These are phyloP conservation scores for Hirundo rustica DNA, from an alignment of 2,797 vertebrate genomes.

Conservation along the genomic window DNA sequence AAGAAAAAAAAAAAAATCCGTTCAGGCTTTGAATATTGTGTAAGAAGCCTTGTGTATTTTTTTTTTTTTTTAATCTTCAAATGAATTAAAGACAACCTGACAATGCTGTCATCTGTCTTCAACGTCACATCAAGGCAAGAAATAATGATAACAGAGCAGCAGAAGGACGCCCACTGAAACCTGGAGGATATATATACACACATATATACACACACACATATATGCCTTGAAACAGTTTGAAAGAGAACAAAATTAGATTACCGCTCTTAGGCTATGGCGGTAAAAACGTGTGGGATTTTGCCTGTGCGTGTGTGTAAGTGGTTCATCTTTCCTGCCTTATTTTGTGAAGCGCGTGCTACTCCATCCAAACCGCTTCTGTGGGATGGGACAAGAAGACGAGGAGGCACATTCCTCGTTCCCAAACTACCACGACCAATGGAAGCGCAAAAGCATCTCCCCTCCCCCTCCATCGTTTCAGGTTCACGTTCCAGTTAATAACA, in stretches of 20 bases:
- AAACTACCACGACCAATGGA: background rate
- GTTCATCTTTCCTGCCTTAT: background rate
- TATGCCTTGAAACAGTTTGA: constrained; percentile 49
- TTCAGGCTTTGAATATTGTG: constrained; percentile 56
- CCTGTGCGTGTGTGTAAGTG: background rate
- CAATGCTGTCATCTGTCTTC: constrained; percentile 76
- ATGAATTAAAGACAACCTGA: constrained; percentile 76
- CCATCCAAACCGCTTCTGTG: background rate
- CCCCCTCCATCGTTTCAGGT: background rate
- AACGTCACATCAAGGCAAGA: constrained; percentile 73
- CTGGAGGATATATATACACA: constrained; percentile 50
- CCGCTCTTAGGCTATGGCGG: background rate
- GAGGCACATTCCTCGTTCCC: background rate
- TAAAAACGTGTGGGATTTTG: background rate
- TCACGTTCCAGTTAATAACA: background rate
- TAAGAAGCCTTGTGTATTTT: constrained; percentile 26
- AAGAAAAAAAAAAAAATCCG: constrained; percentile 17
- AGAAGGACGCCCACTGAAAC: constrained; percentile 73
- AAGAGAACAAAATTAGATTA: constrained; percentile 59
- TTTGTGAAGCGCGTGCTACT: background rate
- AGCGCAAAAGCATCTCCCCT: background rate
- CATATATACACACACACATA: background rate
- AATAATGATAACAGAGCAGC: constrained; percentile 73
- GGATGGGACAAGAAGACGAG: background rate
- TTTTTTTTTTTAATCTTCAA: constrained; percentile 34